Percentiles rank a stretch among this genome's conserved stretches.
phyloP scores from a whole-genome alignment of 2,888 invertebrate species.

The Ceraclea dissimilis region DNA sequence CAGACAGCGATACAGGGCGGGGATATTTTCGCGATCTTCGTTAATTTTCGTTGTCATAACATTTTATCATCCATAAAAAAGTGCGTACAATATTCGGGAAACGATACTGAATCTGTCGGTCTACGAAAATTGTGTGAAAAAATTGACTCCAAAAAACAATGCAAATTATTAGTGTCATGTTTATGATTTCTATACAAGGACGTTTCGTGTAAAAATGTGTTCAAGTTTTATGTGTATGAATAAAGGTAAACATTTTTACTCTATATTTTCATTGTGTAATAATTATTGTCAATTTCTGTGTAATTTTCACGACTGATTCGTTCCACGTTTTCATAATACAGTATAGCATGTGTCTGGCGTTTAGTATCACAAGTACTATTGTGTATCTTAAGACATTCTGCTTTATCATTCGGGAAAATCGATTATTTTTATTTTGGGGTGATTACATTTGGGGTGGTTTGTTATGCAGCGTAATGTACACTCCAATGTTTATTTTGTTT shows the following conservation, averaged over 20 bases:
- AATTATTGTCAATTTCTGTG: neutral
- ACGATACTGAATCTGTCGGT: neutral
- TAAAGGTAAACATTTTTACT: slow-evolving; percentile 20
- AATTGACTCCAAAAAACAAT: slow-evolving; percentile 11
- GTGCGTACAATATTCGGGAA: neutral
- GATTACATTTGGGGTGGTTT: neutral
- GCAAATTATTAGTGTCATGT: slow-evolving; percentile 16
- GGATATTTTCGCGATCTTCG: slow-evolving; percentile 19
- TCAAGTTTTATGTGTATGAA: slow-evolving; percentile 16
- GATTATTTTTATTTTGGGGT: slow-evolving; percentile 18
- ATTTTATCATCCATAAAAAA: slow-evolving; percentile 12
- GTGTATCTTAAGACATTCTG: slow-evolving; percentile 12
- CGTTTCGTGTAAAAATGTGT: slow-evolving; percentile 17
- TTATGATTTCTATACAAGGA: slow-evolving; percentile 18
- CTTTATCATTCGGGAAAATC: slow-evolving; percentile 17
- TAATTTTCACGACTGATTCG: neutral
- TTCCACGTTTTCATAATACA: neutral
- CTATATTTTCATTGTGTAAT: neutral
- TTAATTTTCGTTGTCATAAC: slow-evolving; percentile 13
- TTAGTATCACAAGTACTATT: neutral
- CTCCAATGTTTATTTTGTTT: neutral
- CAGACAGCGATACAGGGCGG: slow-evolving; percentile 21
- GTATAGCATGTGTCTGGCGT: neutral
- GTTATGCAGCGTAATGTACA: neutral
- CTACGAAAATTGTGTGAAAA: neutral